Conservation (phyloP, 2,797 vertebrate genomes). For the Lophius americanus region DNA sequence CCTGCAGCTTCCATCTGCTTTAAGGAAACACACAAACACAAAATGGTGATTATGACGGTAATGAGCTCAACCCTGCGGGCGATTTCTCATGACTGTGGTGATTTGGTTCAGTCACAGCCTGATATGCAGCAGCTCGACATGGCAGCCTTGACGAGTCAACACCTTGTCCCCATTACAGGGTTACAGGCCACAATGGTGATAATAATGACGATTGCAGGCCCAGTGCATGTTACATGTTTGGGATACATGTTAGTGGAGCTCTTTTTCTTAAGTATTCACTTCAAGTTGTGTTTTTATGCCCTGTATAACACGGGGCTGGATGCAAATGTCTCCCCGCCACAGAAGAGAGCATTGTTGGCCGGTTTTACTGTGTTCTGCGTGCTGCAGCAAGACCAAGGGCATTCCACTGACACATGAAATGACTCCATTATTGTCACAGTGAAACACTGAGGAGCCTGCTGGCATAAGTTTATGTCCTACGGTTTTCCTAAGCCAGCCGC, state of each 20-base stretch:
- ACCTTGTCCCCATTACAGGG: neutral
- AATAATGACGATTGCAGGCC: neutral
- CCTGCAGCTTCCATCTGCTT: too few species aligned
- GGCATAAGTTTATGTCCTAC: neutral
- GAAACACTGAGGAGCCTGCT: neutral
- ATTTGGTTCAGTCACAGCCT: too few species aligned
- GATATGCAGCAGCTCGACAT: too few species aligned
- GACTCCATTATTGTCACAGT: conserved; percentile 22
- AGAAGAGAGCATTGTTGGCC: neutral
- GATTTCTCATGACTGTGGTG: too few species aligned
- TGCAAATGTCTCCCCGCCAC: neutral
- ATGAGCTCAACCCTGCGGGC: too few species aligned
- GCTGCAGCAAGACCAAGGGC: conserved; percentile 25
- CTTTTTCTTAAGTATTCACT: neutral
- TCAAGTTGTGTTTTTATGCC: neutral
- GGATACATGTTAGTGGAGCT: neutral
- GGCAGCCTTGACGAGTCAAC: neutral
- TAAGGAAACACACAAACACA: too few species aligned
- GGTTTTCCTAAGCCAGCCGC: neutral
- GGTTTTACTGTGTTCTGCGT: neutral
- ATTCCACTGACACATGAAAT: conserved; percentile 55
- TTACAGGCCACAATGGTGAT: neutral
- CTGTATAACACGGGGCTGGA: neutral
- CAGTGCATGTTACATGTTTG: neutral
- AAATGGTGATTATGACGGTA: too few species aligned